These are phyloP conservation scores for Mobula birostris DNA, from an alignment of 2,113 vertebrate genomes.

Conservation along the genomic window DNA sequence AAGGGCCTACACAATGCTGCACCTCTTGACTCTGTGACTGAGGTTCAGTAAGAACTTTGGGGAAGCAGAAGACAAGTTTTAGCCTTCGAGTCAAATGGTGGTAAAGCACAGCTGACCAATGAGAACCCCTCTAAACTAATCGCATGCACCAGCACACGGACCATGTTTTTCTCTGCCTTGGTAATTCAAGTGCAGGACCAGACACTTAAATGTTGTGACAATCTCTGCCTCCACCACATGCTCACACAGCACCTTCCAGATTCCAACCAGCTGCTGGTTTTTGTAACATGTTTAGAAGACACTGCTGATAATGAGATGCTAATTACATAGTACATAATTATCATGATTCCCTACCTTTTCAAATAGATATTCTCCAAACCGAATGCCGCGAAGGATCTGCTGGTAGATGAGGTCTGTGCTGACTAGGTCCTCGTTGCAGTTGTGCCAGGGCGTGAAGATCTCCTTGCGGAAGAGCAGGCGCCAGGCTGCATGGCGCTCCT, in stretches of 20 bases:
- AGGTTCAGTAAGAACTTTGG: background rate
- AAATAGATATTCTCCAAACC: constrained; percentile 77
- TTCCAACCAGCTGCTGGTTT: too few relatives aligned
- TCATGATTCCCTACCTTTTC: constrained; percentile 63
- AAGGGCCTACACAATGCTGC: too few relatives aligned
- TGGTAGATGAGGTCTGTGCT: constrained; percentile 88
- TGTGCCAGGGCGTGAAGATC: constrained; percentile 90
- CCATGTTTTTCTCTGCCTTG: too few relatives aligned
- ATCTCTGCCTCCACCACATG: too few relatives aligned
- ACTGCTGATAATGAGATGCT: background rate
- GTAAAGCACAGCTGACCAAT: too few relatives aligned
- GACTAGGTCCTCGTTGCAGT: constrained; percentile 65
- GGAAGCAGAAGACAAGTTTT: background rate
- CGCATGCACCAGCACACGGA: too few relatives aligned
- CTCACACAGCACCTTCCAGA: too few relatives aligned
- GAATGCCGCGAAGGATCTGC: constrained; percentile 77
- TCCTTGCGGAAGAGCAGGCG: constrained; percentile 87
- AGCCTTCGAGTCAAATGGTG: background rate
- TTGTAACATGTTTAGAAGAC: too few relatives aligned
- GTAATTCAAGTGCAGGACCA: too few relatives aligned
- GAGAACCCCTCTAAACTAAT: too few relatives aligned
- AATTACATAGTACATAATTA: background rate
- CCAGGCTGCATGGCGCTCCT: constrained; percentile 81
- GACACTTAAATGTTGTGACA: too few relatives aligned
- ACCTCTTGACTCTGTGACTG: too few relatives aligned